Base-by-base conservation (phyloP, 2,113 vertebrate genomes). In the Vanacampus margaritifer region DNA sequence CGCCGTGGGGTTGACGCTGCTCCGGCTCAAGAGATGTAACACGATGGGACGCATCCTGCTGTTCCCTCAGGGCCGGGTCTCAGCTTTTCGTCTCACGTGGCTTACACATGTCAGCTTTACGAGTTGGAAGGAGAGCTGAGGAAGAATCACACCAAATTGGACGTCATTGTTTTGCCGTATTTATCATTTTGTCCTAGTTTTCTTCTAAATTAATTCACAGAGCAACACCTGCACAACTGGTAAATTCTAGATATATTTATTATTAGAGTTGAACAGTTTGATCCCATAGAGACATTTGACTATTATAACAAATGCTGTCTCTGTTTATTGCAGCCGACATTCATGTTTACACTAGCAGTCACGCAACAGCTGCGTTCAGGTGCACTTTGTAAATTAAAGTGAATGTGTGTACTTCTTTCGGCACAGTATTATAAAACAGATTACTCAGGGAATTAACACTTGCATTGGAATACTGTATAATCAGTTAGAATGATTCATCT, bases 1-100 rank as follows among this genome's bases (percentile, higher is more conserved):
- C 0, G 69, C 59, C n/a, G n/a, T n/a, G 13, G 65, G 53, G 65
- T 43, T 57, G 54, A 69, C 51, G 43, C 11, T 0, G 11, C 58
- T 56, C 54, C 51, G 66, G 68, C 54, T 59, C 21, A 66, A 64
- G 71, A 65, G 68, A 54, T 62, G 69, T 5, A 65, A 78, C 24
- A 50, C 65, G 65, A 43, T 21, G 23, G 72, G 64, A 65, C 3
- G 7, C 88, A 90, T 90, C 73, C 82, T 90, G 80, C 51, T 58
- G 64, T 57, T 63, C 72, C 79, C 78, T 72, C 69, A 19, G 60
- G 61, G 69, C 17, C 58, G 24, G 36, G 9, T 71, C 72, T 87
- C 83, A 87, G 65, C 79, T 87, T 78, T 86, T 81, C 1, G 61
- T 82, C 71, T 82, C 82, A 32, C 64, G 46, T 26, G 72, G 64